These are phyloP conservation scores for Hydrochoerus hydrochaeris DNA, from an alignment of 2,113 vertebrate species.

Conservation along the genomic window DNA sequence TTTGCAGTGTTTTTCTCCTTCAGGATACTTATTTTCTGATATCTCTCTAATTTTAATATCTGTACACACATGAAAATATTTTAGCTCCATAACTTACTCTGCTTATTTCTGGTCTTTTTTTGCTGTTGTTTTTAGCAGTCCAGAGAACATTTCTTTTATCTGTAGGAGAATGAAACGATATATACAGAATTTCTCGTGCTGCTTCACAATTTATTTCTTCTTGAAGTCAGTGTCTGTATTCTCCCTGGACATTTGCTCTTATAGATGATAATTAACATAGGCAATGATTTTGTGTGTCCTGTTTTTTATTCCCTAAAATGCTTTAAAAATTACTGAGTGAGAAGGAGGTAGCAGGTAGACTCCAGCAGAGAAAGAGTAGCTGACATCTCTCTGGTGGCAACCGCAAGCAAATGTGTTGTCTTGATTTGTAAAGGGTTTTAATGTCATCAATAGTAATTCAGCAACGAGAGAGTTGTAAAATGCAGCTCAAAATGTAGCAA, in stretches of 20 bases:
- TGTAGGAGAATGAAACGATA: not conserved
- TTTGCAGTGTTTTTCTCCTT: conserved; percentile 36
- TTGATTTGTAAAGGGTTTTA: conserved; percentile 83
- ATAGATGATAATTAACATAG: not conserved
- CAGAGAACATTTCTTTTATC: not conserved
- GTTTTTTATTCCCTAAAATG: not conserved
- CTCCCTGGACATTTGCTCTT: not conserved
- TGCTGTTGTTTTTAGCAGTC: not conserved
- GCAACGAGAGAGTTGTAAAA: conserved; percentile 80
- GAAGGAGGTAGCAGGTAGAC: conserved; percentile 63
- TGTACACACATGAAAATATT: not conserved
- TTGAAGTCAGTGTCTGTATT: not conserved
- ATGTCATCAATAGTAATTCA: conserved; percentile 84
- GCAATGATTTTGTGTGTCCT: not conserved
- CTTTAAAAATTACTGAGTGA: conserved; percentile 6
- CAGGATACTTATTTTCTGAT: conserved; percentile 47
- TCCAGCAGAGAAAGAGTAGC: conserved; percentile 54
- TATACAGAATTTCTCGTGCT: not conserved
- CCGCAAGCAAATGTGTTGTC: conserved; percentile 79
- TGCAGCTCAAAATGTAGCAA: conserved; percentile 82
- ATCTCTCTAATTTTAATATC: conserved; percentile 6
- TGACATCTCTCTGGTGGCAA: conserved; percentile 69
- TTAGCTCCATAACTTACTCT: not conserved
- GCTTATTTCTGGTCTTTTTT: not conserved
- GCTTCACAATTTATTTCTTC: not conserved